phyloP scores from a whole-genome alignment of 1,140 invertebrate species.

The Lordiphosa stackelbergi region DNA sequence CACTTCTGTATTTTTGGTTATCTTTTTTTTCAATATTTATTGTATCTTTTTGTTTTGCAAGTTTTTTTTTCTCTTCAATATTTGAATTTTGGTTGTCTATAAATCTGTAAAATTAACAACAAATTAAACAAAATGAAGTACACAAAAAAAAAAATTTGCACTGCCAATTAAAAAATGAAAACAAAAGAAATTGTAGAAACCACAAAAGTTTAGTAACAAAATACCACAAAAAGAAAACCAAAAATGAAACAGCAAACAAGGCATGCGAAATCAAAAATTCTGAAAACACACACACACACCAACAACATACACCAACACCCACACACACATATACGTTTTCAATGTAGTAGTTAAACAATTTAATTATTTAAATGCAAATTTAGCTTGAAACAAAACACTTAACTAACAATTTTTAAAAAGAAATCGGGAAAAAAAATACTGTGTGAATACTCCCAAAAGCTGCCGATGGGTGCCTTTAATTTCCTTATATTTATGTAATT shows the following conservation, averaged over 20 bases:
- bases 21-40: too few relatives aligned
- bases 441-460: conserved; percentile 7
- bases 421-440: conserved; percentile 16
- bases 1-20: too few relatives aligned
- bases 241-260: conserved; percentile 20
- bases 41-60: too few relatives aligned
- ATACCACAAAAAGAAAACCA: conserved; percentile 5
- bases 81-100: conserved; percentile 21
- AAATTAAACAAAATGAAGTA: conserved; percentile 12
- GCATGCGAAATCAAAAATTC: conserved; percentile 39
- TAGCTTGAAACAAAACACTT: conserved; percentile 40
- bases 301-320: conserved; percentile 2
- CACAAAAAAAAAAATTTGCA: conserved; percentile 53
- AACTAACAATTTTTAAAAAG: conserved; percentile 20
- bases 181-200: neutral
- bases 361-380: conserved; percentile 54
- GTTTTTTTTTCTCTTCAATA: conserved; percentile 2
- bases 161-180: conserved; percentile 51
- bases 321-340: conserved; percentile 31
- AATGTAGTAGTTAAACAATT: conserved; percentile 55
- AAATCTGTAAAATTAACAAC: conserved; percentile 1
- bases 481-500: conserved; percentile 10
- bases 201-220: conserved; percentile 30
- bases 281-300: conserved; percentile 19
- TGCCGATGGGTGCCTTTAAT: too few relatives aligned